These are phyloP conservation scores for Gymnogyps californianus DNA, from an alignment of 2,113 vertebrate species.

Conservation along the genomic window DNA sequence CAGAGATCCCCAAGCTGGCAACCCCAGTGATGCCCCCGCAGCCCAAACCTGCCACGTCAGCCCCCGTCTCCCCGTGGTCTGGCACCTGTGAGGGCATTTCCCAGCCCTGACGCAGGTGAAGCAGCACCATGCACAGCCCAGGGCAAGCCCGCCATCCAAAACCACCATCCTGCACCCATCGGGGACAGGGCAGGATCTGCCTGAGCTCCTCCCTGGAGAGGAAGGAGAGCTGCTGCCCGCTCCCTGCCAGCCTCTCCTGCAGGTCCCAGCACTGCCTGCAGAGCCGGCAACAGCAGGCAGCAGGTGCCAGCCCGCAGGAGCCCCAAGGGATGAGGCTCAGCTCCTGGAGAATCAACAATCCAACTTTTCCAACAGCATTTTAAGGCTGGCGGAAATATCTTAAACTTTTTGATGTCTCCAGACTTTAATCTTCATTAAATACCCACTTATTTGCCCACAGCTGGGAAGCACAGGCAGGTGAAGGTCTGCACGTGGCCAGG, in stretches of 20 bases:
- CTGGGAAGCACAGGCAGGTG: neutral
- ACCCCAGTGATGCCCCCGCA: neutral
- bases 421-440: neutral
- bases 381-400: neutral
- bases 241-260: neutral
- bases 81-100: neutral
- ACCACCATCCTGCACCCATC: accelerated
- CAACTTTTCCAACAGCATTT: neutral
- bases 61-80: neutral
- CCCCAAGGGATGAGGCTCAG: neutral
- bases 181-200: neutral
- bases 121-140: neutral
- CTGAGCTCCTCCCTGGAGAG: neutral
- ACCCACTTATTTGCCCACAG: neutral
- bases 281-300: neutral
- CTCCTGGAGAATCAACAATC: neutral
- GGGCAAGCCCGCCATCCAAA: neutral
- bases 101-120: accelerated
- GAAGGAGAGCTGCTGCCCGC: neutral
- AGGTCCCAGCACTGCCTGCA: neutral
- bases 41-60: neutral
- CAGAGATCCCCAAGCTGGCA: neutral
- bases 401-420: neutral
- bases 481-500: accelerated
- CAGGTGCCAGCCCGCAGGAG: neutral